Conservation (phyloP, 2,888 invertebrate species). For the Cantharis lateralis region DNA sequence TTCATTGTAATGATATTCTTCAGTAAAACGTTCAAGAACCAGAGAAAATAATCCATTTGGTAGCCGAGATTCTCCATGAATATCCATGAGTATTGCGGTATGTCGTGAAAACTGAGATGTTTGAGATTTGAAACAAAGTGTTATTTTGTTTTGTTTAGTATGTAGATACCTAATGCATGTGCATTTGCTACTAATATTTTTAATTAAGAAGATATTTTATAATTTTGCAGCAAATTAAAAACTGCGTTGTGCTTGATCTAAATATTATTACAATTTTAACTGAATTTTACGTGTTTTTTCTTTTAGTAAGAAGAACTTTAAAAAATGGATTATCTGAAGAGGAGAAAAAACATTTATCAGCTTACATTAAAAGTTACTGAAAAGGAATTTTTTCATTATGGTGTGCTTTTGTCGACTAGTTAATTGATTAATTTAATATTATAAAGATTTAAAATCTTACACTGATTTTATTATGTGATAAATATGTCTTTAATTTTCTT, state of each 20-base stretch:
- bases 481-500: conserved; percentile 22
- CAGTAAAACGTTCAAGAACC: conserved; percentile 79
- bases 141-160: not conserved
- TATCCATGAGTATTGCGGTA: conserved; percentile 42
- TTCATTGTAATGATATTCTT: conserved; percentile 30
- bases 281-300: conserved; percentile 1
- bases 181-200: not conserved
- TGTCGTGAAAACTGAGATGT: conserved; percentile 34
- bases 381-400: conserved; percentile 18
- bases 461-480: conserved; percentile 54
- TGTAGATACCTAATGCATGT: not conserved
- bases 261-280: not conserved
- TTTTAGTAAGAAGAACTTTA: conserved; percentile 79
- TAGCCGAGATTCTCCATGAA: conserved; percentile 61
- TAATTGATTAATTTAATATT: conserved; percentile 35
- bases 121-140: not conserved
- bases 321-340: conserved; percentile 82
- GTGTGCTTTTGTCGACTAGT: conserved; percentile 27
- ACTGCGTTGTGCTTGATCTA: not conserved
- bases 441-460: conserved; percentile 40
- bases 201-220: not conserved
- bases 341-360: conserved; percentile 77
- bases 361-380: conserved; percentile 75
- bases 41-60: conserved; percentile 71
- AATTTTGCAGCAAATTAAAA: not conserved